These are phyloP conservation scores for Chorisops tibialis DNA, from an alignment of 2,888 invertebrate species.

Conservation along the genomic window DNA sequence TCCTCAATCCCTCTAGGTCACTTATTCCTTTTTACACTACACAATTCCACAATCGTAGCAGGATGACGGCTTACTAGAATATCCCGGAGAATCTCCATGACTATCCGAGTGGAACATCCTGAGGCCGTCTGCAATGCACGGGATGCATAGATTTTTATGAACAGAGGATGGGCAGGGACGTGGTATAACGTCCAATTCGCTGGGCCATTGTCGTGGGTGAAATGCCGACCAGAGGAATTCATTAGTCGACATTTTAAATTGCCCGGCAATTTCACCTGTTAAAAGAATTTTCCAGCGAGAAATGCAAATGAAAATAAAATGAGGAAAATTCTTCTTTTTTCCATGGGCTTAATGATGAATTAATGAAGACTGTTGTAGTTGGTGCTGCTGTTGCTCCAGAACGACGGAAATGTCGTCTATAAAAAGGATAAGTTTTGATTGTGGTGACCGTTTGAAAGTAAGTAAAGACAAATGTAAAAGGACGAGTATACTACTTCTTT, in stretches of 20 bases:
- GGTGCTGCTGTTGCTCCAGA: too few species aligned
- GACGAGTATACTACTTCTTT: too few species aligned
- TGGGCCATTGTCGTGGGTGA: conserved; percentile 12
- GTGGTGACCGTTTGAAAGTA: too few species aligned
- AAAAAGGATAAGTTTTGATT: too few species aligned
- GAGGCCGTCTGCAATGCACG: neutral
- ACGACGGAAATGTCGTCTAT: too few species aligned
- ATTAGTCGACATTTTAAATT: conserved; percentile 12
- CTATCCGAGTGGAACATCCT: neutral
- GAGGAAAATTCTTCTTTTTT: too few species aligned
- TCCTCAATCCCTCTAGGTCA: neutral
- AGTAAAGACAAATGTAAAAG: too few species aligned
- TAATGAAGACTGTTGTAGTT: too few species aligned
- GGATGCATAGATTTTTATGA: neutral
- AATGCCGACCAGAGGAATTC: conserved; percentile 1
- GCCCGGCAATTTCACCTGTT: neutral
- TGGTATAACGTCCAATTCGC: conserved; percentile 10
- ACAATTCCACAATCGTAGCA: conserved; percentile 12
- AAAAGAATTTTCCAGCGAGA: too few species aligned
- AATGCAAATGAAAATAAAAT: too few species aligned
- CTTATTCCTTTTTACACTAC: conserved; percentile 15
- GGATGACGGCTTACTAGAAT: conserved; percentile 3
- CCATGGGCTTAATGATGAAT: too few species aligned
- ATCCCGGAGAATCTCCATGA: neutral
- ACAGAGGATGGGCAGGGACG: neutral